Conservation (phyloP, 2,888 invertebrate genomes). For the Anaspis maculata region DNA sequence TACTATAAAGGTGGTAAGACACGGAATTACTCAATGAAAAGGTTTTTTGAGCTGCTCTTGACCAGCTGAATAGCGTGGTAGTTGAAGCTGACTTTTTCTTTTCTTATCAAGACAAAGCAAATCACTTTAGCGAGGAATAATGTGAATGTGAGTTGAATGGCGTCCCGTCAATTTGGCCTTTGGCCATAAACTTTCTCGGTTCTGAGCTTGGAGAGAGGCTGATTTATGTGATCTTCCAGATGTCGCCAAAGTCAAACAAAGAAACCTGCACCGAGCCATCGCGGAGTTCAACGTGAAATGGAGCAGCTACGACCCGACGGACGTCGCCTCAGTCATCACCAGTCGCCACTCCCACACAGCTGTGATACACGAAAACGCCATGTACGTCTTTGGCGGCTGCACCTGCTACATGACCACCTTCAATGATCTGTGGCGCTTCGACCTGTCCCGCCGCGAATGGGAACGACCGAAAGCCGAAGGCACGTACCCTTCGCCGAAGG, state of each 20-base stretch:
- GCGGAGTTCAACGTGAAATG: constrained; percentile 68
- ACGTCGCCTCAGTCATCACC: constrained; percentile 67
- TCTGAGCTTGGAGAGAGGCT: too few species aligned
- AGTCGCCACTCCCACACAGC: constrained; percentile 90
- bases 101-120: too few species aligned
- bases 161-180: too few species aligned
- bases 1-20: too few species aligned
- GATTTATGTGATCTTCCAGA: too few species aligned
- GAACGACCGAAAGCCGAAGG: constrained; percentile 73
- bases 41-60: too few species aligned
- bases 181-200: too few species aligned
- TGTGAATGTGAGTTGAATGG: too few species aligned
- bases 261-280: constrained; percentile 69
- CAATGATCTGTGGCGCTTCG: constrained; percentile 93
- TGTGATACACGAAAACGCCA: constrained; percentile 70
- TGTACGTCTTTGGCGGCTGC: constrained; percentile 96
- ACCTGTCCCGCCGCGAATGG: constrained; percentile 81
- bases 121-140: too few species aligned
- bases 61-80: too few species aligned
- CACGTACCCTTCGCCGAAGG: constrained; percentile 92
- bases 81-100: too few species aligned
- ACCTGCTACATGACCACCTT: constrained; percentile 91
- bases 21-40: too few species aligned
- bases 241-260: constrained; percentile 65
- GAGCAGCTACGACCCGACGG: constrained; percentile 53